Percentiles rank a stretch among this genome's conserved stretches.
Conservation (phyloP, 2,888 invertebrate species). For the Apantesis nais region DNA sequence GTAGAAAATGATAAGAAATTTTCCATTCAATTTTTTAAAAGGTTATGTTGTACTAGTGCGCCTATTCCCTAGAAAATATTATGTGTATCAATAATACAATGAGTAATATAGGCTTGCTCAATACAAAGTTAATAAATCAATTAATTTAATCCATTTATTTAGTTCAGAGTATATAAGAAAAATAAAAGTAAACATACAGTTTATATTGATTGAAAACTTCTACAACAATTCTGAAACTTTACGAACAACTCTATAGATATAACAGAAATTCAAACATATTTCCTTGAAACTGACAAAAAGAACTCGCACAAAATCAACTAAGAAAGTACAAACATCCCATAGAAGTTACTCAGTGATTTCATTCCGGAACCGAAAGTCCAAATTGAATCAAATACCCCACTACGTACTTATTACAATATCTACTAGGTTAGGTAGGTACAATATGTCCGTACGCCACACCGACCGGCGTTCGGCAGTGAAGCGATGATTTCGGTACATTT, state of each 20-base stretch:
- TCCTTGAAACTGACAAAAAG: slow-evolving; percentile 29
- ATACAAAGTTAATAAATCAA: background rate
- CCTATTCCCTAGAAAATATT: background rate
- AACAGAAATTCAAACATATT: slow-evolving; percentile 41
- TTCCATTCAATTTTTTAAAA: background rate
- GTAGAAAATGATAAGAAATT: background rate
- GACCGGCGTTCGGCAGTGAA: slow-evolving; percentile 74
- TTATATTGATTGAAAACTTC: slow-evolving; percentile 16
- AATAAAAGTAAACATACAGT: background rate
- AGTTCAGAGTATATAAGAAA: background rate
- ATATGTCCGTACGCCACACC: slow-evolving; percentile 73
- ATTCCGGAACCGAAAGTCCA: slow-evolving; percentile 53
- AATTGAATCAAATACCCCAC: slow-evolving; percentile 72
- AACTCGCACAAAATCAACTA: slow-evolving; percentile 40
- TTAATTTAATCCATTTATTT: background rate
- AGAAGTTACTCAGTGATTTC: slow-evolving; percentile 49
- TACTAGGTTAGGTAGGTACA: slow-evolving; percentile 70
- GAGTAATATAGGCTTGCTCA: background rate
- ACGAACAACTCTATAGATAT: slow-evolving; percentile 21
- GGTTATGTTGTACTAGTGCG: background rate
- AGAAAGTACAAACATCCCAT: slow-evolving; percentile 40
- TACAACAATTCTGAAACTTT: slow-evolving; percentile 33
- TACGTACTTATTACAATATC: slow-evolving; percentile 67
- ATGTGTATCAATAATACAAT: background rate
- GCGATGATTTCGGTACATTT: slow-evolving; percentile 87